Base-by-base conservation (phyloP, 2,113 vertebrate genomes). In the Suncus etruscus region DNA sequence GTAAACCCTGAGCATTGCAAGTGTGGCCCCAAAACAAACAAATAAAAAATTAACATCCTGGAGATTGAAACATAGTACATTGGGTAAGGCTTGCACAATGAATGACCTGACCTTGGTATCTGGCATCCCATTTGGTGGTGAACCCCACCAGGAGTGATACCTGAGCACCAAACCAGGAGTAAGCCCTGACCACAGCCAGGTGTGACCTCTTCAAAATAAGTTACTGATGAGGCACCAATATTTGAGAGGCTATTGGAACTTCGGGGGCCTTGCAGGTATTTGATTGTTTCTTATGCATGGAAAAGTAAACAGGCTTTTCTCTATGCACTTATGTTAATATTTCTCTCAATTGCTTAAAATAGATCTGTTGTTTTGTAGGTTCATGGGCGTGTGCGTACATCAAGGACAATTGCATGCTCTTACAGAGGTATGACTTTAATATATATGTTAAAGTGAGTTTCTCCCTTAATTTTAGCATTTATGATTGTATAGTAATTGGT, bases 361-460 rank as follows among this genome's bases (percentile, higher is more conserved):
- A 79, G 54, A 11, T 86, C 90, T 92, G 91, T 97, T 96, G 79
- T 97, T 96, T 97, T 98, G 27, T 97, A 99, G 99, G 98, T 99
- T 99, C 97, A 99, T 99, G 98, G 99, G 99, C 87, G 99, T 99
- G 90, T 99, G 99, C 97, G 98, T 99, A 95, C 99, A 99, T 94
- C 98, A 99, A 97, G 99, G 99, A 96, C 99, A 99, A 91, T 98
- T 99, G 81, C 99, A 99, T 82, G 99, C 99, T 91, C 98, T 99
- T 97, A 99, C 98, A 81, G 99, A 99, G 99, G 99, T 99, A 99
- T 97, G 99, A 97, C 18, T 31, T 83, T n/a, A 75, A 2, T 54
- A 66, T 48, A 48, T 20, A 1, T 74, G 50, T 47, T 86, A 66
- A 85, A 90, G 39, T 82, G n/a, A 89, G 12, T 91, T 76, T 68